Evolutionary conservation across 30 jellyfish, hydroid and myxozoan genomes (phyloP), one percentile per base, ranked within the genome.

Genomic region (Hydractinia symbiolongicarpus): DNA sequence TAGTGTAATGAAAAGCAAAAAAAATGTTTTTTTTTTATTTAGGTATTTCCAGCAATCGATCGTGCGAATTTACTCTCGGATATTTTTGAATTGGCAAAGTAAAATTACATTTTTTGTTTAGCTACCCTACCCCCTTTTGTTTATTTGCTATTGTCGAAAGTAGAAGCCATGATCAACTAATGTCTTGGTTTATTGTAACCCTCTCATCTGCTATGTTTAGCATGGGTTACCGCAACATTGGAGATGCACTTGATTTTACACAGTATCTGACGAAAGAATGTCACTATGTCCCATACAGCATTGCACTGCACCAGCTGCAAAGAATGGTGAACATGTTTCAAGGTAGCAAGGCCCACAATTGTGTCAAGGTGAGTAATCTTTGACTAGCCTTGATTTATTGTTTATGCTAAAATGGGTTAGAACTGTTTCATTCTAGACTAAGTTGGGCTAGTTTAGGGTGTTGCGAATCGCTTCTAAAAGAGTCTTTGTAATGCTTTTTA

Each of bases 61-160:
- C 87, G 95, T 5, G 81, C 95, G 54, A 80, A 86, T 80, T 19
- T 86, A 7, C 64, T 86, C 61, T 90, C 75, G 44, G 95, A 86
- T 74, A 66, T 82, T 17, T 86, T 86, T 72, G 88, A 86, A 76
- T 76, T 86, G 17, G 95, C 95, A 21, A 74, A 88, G 95, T 81
- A 62, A 21, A 66, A 7, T 4, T 17, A 17, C 17, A 55, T 49
- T 6, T 21, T 74, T 58, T 58, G 3, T 58, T 16, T 58, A 13
- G 69, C 15, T 11, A 1, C 2, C 19, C 69, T 58, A 1, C 69
- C 69, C 3, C 19, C 15, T 58, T 3, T 58, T 58, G 15, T 58
- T 16, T 58, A 58, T 58, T 13, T 58, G 3, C 15, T 58, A 58
- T 30, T 30, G 1, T 11, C 1, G 69, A 0, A 62, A 64, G 74